phyloP scores from a whole-genome alignment of 2,797 vertebrate genomes.

The Oophaga sylvatica region DNA sequence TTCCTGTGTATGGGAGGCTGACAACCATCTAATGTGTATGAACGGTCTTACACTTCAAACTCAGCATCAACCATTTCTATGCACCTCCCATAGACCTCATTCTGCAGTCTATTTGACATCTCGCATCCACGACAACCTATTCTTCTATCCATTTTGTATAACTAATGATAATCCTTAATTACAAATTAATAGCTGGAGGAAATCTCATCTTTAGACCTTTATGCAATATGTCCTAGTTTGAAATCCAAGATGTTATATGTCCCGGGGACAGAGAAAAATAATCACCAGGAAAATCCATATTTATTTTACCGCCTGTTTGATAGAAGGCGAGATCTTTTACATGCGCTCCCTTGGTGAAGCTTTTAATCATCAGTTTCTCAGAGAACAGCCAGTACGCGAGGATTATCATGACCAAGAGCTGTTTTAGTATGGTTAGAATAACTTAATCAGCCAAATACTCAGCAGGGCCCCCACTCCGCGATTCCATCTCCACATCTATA shows the following conservation, averaged over 20 bases:
- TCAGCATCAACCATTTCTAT: neutral
- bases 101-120: neutral
- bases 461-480: conserved; percentile 46
- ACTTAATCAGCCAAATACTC: conserved; percentile 61
- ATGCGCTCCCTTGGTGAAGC: conserved; percentile 54
- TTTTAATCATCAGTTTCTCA: conserved; percentile 61
- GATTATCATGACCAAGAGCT: conserved; percentile 60
- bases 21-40: too few relatives aligned
- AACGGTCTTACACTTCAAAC: neutral
- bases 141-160: neutral
- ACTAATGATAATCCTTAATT: conserved; percentile 13
- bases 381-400: conserved; percentile 47
- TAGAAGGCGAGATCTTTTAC: conserved; percentile 42
- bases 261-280: conserved; percentile 28
- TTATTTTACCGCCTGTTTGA: conserved; percentile 37
- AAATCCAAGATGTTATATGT: neutral
- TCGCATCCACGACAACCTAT: neutral
- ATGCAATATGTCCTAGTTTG: conserved; percentile 3
- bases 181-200: conserved; percentile 16
- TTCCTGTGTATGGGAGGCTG: too few relatives aligned
- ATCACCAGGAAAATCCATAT: conserved; percentile 40
- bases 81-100: neutral
- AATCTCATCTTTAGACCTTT: neutral
- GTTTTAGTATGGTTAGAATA: conserved; percentile 59
- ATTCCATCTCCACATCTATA: conserved; percentile 38